Conservation (phyloP, 2,888 invertebrate species). For the Syritta pipiens region DNA sequence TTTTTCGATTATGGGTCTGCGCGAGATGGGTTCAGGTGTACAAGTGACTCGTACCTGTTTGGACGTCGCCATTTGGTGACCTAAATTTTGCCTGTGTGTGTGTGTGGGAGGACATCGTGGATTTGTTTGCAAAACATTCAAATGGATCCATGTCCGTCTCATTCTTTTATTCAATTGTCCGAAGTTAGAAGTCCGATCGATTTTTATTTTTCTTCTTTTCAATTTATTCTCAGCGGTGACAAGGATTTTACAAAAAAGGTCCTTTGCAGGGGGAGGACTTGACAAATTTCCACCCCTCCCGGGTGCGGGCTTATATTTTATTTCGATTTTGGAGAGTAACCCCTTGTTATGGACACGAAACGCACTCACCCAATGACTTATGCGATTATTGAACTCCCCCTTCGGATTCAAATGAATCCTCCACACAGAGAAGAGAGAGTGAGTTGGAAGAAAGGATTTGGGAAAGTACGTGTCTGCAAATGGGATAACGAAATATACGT, state of each 20-base stretch:
- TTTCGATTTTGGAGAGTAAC: conserved; percentile 31
- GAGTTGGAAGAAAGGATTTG: conserved; percentile 47
- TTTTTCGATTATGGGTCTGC: conserved; percentile 53
- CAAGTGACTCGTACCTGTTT: conserved; percentile 52
- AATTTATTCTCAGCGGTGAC: conserved; percentile 46
- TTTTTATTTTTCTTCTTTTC: conserved; percentile 7
- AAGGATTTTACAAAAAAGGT: conserved; percentile 29
- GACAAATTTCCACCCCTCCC: neutral
- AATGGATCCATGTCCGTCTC: conserved; percentile 22
- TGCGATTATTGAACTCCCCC: conserved; percentile 66
- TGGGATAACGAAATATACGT: conserved; percentile 57
- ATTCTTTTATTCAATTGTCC: conserved; percentile 26
- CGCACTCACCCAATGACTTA: conserved; percentile 69
- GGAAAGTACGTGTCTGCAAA: conserved; percentile 56
- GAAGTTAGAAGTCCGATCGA: conserved; percentile 44
- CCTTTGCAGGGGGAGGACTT: neutral
- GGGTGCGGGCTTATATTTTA: conserved; percentile 19
- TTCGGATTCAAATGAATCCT: conserved; percentile 56
- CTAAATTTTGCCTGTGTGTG: conserved; percentile 30
- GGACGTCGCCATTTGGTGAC: conserved; percentile 42
- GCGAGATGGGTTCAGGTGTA: conserved; percentile 41
- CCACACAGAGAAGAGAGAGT: conserved; percentile 12
- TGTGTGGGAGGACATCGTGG: conserved; percentile 6
- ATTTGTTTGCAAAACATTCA: conserved; percentile 51
- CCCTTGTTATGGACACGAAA: conserved; percentile 60